These are phyloP conservation scores for Mesitornis unicolor DNA, from an alignment of 2,113 vertebrate genomes.

Conservation along the genomic window DNA sequence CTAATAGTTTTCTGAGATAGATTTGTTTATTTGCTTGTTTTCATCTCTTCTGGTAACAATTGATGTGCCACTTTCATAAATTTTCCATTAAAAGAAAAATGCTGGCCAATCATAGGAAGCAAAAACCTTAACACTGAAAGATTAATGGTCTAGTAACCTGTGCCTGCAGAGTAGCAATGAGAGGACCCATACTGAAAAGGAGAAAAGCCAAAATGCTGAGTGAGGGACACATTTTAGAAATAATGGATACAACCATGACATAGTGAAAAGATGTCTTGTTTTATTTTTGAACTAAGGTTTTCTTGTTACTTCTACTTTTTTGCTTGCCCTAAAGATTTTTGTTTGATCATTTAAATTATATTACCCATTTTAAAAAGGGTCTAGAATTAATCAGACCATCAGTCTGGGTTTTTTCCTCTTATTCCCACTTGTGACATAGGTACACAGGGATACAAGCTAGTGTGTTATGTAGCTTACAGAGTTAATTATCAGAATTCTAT, in stretches of 20 bases:
- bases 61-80: neutral
- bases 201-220: neutral
- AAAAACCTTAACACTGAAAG: neutral
- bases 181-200: neutral
- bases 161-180: neutral
- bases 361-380: neutral
- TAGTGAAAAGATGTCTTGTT: neutral
- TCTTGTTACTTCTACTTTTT: neutral
- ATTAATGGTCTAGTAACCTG: neutral
- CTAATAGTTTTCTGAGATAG: neutral
- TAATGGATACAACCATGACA: neutral
- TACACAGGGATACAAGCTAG: rapidly evolving
- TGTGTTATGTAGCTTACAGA: neutral
- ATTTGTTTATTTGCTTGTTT: neutral
- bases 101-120: rapidly evolving
- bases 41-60: neutral
- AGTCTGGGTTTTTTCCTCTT: neutral
- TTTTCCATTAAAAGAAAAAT: neutral
- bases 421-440: neutral
- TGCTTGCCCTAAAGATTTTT: neutral
- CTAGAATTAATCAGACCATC: neutral
- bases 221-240: neutral
- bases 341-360: neutral
- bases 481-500: neutral
- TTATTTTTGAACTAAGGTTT: neutral